Conservation (phyloP, 64 coral and sea anemone species). For the Montipora foliosa region DNA sequence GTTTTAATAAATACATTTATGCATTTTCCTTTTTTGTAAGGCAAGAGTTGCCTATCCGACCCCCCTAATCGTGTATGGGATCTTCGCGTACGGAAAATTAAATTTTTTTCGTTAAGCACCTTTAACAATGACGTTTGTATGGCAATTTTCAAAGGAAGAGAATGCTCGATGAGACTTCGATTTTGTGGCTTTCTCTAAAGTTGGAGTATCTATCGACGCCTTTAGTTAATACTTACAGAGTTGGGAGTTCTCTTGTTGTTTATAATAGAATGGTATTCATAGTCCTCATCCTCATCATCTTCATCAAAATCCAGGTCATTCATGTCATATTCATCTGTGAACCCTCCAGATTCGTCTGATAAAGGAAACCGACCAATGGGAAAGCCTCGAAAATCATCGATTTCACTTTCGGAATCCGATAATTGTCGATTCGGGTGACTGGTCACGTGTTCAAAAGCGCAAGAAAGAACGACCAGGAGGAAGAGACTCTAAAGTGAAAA, state of each 20-base stretch:
- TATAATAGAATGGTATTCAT: neutral
- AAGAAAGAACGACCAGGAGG: neutral
- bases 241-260: slow-evolving; percentile 35
- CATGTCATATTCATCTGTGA: neutral
- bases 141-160: neutral
- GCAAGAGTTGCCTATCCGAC: no score
- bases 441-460: neutral
- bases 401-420: slow-evolving; percentile 1
- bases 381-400: slow-evolving; percentile 13
- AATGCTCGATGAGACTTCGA: neutral
- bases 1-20: no score
- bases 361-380: neutral
- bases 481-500: neutral
- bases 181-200: neutral
- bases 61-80: no score
- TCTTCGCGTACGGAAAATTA: no score
- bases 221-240: slow-evolving; percentile 23
- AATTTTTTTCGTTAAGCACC: no score
- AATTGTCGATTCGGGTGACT: neutral
- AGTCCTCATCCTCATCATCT: neutral
- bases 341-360: neutral
- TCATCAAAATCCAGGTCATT: neutral
- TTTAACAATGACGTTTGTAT: neutral
- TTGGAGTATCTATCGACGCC: neutral
- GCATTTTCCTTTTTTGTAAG: no score